Evolutionary conservation across 1,140 invertebrate genomes (phyloP), one percentile per base, ranked within the genome.

Genomic region (Pogonognathellus flavescens): DNA sequence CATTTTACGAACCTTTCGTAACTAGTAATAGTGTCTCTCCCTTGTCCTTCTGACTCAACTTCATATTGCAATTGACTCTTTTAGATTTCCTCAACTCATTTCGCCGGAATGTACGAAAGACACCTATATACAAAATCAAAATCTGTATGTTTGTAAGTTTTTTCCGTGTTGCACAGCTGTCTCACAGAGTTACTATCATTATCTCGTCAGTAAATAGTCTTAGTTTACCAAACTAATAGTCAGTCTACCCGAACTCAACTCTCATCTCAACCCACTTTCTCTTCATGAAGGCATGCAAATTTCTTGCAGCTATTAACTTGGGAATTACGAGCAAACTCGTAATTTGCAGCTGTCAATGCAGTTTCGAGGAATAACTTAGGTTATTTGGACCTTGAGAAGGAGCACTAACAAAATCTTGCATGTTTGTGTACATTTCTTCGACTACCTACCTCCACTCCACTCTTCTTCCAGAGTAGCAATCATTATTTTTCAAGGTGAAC

Each of bases 401-500:
- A 41, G 31, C 31, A 3, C 6, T 41, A n/a, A 57, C 11, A 57
- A 57, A n/a, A 57, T 57, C 11, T 57, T 13, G 53, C 11, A 57
- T 57, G 41, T 50, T 50, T 31, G 16, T 76, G 70, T 31, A 76
- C 25, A 72, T n/a, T n/a, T 14, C 53, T 14, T n/a, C 11, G 1
- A 57, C 9, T 14, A 13, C 1, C 53, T n/a, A 57, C 31, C 31
- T 41, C n/a, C n/a, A n/a, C n/a, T n/a, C n/a, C 31, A 41, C 31
- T 41, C 31, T 41, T 41, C 31, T 41, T n/a, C n/a, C n/a, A 41
- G 1, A 41, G 31, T 3, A 41, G 31, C 31, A 41, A 41, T 41
- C 31, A 41, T 41, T 41, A 57, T 14, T 76, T 76, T 76, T 76
- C 70, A 76, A 76, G 70, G 70, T 76, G 70, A 76, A 76, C 41